Base-by-base conservation (phyloP, 2,113 vertebrate species). In the Stegastes partitus region DNA sequence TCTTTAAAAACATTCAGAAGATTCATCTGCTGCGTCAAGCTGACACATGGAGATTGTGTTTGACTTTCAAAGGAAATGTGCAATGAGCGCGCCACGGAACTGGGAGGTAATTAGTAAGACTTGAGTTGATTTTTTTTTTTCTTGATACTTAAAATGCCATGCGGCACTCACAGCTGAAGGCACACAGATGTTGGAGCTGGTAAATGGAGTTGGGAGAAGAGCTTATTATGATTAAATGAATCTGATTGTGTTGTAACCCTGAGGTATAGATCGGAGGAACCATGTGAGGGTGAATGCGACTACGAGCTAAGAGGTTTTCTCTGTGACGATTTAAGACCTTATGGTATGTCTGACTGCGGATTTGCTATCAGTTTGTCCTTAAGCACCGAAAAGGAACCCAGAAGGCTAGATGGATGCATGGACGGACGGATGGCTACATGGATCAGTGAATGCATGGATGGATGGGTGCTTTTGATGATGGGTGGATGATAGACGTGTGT, bases 221-320 rank as follows among this genome's bases (percentile, higher is more conserved):
- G 83, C 79, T 66, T 79, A 82, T 87, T 85, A 72, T 84, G 87
- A 87, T 75, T 84, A 86, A 87, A 90, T 75, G 81, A 74, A 89
- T 83, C 63, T 81, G 81, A 89, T 89, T 89, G 83, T 81, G 61
- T 67, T 85, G 69, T 63, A 81, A 73, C 68, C 65, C 62, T 77
- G 72, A 70, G 68, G 79, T 77, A 66, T 49, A 68, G 73, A 78
- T 47, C 2, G 11, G 62, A 69, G 72, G 44, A 79, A n/a, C 56
- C 45, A 16, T 22, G 44, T 59, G 68, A 73, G 65, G 56, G 68
- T 72, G 66, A 76, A 76, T 62, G 25, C 54, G 39, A 62, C 79
- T 51, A 61, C 23, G 37, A 55, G 61, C 21, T 63, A 47, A 73
- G 75, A 73, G 39, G 19, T 62, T 45, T 21, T 73, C 25, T 51